These are phyloP conservation scores for Drosophila mauritiana DNA, from an alignment of 1,140 invertebrate species.

Conservation along the genomic window DNA sequence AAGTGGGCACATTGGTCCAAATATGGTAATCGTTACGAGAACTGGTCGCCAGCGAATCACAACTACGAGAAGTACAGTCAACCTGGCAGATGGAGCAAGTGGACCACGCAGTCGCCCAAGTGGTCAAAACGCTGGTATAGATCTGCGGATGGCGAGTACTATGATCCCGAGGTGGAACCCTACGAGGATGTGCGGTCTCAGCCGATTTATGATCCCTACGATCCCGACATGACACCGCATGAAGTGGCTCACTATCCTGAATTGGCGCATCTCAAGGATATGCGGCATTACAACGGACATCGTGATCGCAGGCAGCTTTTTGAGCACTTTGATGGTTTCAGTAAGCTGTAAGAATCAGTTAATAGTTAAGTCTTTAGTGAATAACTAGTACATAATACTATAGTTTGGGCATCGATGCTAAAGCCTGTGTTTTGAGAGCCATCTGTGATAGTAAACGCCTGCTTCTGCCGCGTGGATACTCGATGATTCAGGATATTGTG, in stretches of 20 bases:
- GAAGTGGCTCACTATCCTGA: conserved; percentile 45
- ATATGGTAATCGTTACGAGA: conserved; percentile 49
- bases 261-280: conserved; percentile 27
- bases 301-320: conserved; percentile 75
- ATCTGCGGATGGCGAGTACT: conserved; percentile 18
- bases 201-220: conserved; percentile 30
- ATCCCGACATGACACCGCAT: conserved; percentile 51
- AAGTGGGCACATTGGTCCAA: conserved; percentile 58
- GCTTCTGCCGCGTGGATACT: conserved; percentile 72
- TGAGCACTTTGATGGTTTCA: conserved; percentile 66
- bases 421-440: conserved; percentile 69
- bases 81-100: conserved; percentile 58
- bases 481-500: conserved; percentile 77
- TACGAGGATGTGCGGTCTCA: conserved; percentile 30
- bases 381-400: too few species aligned
- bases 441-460: conserved; percentile 75
- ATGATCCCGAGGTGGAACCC: conserved; percentile 29
- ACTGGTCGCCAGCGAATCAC: conserved; percentile 33
- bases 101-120: conserved; percentile 55
- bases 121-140: conserved; percentile 50
- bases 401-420: conserved; percentile 68
- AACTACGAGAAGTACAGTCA: conserved; percentile 42
- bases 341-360: conserved; percentile 55
- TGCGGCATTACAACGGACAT: conserved; percentile 62
- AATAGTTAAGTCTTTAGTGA: too few species aligned